A percentile compares a stretch with the other conserved stretches of the same genome.
Conservation (phyloP, 2,888 invertebrate genomes). For the Synanthedon tipuliformis region DNA sequence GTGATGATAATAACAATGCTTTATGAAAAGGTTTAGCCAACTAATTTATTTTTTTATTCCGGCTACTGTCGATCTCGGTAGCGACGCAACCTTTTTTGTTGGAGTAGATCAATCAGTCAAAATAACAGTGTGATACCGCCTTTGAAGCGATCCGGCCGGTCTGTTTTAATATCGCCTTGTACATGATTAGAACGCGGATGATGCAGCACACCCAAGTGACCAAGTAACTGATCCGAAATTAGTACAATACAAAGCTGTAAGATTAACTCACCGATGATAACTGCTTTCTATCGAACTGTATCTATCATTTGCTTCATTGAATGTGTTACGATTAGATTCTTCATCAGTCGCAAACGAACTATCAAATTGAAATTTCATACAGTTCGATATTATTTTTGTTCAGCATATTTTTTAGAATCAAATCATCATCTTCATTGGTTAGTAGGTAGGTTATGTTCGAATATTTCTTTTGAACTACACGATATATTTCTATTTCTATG, state of each 20-base stretch:
- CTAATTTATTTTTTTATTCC: conserved; percentile 67
- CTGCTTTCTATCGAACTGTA: background rate
- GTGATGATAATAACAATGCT: conserved; percentile 68
- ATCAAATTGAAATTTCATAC: too few relatives aligned
- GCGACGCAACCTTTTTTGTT: conserved; percentile 64
- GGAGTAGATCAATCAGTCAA: conserved; percentile 68
- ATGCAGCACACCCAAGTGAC: conserved; percentile 62
- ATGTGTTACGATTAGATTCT: background rate
- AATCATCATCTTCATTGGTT: too few relatives aligned
- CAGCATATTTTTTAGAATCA: too few relatives aligned
- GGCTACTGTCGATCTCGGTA: conserved; percentile 69
- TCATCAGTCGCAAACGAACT: too few relatives aligned
- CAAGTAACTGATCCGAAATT: conserved; percentile 59
- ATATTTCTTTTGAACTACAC: too few relatives aligned
- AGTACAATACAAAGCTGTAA: conserved; percentile 42
- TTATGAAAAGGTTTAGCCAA: conserved; percentile 70
- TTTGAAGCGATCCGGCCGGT: conserved; percentile 65
- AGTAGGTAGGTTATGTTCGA: too few relatives aligned
- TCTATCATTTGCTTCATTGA: background rate
- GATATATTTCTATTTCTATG: too few relatives aligned
- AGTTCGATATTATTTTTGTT: too few relatives aligned
- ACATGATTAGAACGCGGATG: conserved; percentile 68
- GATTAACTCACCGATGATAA: conserved; percentile 25
- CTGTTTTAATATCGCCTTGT: conserved; percentile 67
- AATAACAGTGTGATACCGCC: conserved; percentile 71